Base-by-base conservation (phyloP, 2,888 invertebrate genomes). In the Dastarcus helophoroides region DNA sequence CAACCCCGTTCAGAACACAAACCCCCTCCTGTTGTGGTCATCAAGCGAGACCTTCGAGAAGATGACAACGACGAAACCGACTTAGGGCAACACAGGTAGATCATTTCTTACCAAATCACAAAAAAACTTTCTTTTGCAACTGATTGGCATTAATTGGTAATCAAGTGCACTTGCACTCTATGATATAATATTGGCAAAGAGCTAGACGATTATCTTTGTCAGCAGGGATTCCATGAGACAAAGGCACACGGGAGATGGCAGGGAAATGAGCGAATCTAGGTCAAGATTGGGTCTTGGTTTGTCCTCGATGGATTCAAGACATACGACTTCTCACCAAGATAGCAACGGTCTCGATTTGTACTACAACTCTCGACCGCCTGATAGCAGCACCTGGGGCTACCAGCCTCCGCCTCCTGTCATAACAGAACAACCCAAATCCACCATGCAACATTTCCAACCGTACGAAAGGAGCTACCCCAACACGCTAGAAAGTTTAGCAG, bases 21-120 rank as follows among this genome's bases (percentile, higher is more conserved):
- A 54, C 81, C 86, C 35, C 89, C 89, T 35, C 90, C 90, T 16
- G 89, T 90, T 13, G 90, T 91, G 23, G 89, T 91, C 36, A 79
- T 91, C 50, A 91, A 91, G 57, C 68, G 82, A 32, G 88, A 89
- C 55, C 71, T 89, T 45, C 72, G 85, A 36, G 86, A 86, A 48
- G 88, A 89, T 43, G 84, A 84, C 46, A 66, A 62, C 36, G 75
- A 76, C 45, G 79, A 79, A 36, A 62, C 68, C 30, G 75, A 76
- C 49, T 56, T 65, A 43, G 66, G 53, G 21, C 54, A 56, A 41
- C 58, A 58, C 38, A 58, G 58, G 58, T 56, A 44, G n/a, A n/a
- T n/a, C n/a, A n/a, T n/a, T n/a, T n/a, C n/a, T n/a, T n/a, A n/a
- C n/a, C n/a, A n/a, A n/a, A n/a, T n/a, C n/a, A n/a, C n/a, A n/a